Evolutionary conservation across 2,797 vertebrate species (phyloP), one percentile per base, ranked within the genome.

Genomic region (Urocyon cinereoargenteus): DNA sequence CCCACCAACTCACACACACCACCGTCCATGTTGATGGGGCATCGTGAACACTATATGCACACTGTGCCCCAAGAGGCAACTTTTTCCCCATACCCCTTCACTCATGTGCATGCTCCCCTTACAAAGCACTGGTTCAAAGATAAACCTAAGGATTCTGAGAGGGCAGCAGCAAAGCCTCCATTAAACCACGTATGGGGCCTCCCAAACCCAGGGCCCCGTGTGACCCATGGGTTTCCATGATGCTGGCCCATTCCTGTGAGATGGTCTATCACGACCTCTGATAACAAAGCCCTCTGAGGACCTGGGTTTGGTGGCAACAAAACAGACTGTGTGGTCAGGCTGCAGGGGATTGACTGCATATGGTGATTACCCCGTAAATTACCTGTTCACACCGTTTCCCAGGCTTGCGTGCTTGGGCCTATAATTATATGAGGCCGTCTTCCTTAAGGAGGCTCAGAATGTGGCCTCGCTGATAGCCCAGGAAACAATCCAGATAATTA

Each of bases 401-500:
- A 53, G 61, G 55, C 64, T 18, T 75, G 21, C 64, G 11, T 51
- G 57, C 8, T 36, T 62, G 6, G 75, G n/a, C 72, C 31, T 64
- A 8, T 85, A 62, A 68, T 91, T 72, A 75, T 14, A 81, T 7
- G 8, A 90, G 34, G 59, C 70, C 68, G 51, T 53, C n/a, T 51
- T 93, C 49, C 59, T 55, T 24, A 64, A 64, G 45, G 31, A 77
- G 64, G 8, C n/a, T 61, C 55, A 55, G 16, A 34, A 10, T 10
- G 49, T 53, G 51, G 72, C 55, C 82, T 61, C 18, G 78, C n/a
- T 87, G 62, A 34, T 73, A 36, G 79, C 40, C 40, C 22, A 87
- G 86, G 68, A 95, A 77, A 78, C 64, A 79, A 86, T 49, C 31
- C 84, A 94, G 86, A 61, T 66, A 89, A 53, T 40, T 34, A 75